These are phyloP conservation scores for Lethenteron camtschaticum DNA, from an alignment of 2,113 vertebrate genomes.

Conservation along the genomic window DNA sequence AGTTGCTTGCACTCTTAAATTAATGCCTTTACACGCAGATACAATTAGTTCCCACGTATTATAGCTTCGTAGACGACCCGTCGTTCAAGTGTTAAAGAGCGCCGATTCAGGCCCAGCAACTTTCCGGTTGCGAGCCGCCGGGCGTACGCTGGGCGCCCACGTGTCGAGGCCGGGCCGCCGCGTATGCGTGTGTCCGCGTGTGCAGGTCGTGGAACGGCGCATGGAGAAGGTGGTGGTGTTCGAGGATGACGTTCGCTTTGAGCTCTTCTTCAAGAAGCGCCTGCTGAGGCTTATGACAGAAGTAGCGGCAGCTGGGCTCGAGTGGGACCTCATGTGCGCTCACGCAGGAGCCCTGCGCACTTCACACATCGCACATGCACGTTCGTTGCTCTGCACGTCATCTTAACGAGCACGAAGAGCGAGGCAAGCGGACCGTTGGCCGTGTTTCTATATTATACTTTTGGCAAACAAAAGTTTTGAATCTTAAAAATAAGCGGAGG, in stretches of 20 bases:
- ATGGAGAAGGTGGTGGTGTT: slow-evolving; percentile 46
- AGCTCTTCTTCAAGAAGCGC: slow-evolving; percentile 51
- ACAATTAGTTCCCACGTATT: too few species aligned
- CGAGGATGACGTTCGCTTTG: slow-evolving; percentile 69
- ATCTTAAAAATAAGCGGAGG: neutral
- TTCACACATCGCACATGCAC: neutral
- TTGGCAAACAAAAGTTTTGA: neutral
- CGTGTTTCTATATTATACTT: neutral
- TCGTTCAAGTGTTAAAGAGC: too few species aligned
- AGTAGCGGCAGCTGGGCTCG: slow-evolving; percentile 28
- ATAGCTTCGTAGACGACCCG: too few species aligned
- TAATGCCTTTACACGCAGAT: too few species aligned
- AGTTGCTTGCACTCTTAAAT: too few species aligned
- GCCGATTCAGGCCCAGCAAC: too few species aligned
- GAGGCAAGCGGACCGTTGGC: neutral
- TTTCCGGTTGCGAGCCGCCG: too few species aligned
- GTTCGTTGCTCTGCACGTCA: neutral
- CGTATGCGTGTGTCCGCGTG: too few species aligned
- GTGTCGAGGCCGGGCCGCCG: too few species aligned
- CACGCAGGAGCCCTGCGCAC: neutral
- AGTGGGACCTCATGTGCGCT: slow-evolving; percentile 82
- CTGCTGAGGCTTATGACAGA: slow-evolving; percentile 44
- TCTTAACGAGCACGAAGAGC: neutral
- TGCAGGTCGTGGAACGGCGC: slow-evolving; percentile 39
- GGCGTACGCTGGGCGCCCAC: too few species aligned